Evolutionary conservation across 2,113 vertebrate species (phyloP).

Genomic region (Bubalus kerabau): DNA sequence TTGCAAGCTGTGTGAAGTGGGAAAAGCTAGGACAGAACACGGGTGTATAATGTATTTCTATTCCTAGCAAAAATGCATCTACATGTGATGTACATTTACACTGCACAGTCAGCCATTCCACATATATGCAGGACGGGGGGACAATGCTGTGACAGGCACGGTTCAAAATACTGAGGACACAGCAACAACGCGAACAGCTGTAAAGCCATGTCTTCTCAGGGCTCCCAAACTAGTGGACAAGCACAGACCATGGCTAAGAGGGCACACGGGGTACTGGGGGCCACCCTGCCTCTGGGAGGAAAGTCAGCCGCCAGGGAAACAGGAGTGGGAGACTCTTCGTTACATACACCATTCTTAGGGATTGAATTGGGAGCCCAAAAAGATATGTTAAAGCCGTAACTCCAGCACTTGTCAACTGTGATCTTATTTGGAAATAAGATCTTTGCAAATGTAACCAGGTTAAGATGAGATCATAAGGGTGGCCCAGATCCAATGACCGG

Average conservation of each 20-base stretch:
- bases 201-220: neutral
- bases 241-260: neutral
- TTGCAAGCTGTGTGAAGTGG: neutral
- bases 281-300: neutral
- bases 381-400: neutral
- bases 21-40: neutral
- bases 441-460: neutral
- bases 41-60: too few relatives aligned
- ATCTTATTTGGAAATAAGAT: neutral
- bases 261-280: neutral
- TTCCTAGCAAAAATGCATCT: neutral
- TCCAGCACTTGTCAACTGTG: neutral
- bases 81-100: neutral
- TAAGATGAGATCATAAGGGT: neutral
- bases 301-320: neutral
- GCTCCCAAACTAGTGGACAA: fast-evolving
- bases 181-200: fast-evolving
- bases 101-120: neutral
- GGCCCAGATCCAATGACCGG: too few relatives aligned
- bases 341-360: neutral
- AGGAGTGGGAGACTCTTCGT: neutral
- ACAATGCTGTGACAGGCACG: neutral
- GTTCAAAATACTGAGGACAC: neutral
- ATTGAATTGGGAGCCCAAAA: neutral
- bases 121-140: neutral